These are phyloP conservation scores for Chelonia mydas DNA, from an alignment of 2,797 vertebrate species.

Conservation along the genomic window DNA sequence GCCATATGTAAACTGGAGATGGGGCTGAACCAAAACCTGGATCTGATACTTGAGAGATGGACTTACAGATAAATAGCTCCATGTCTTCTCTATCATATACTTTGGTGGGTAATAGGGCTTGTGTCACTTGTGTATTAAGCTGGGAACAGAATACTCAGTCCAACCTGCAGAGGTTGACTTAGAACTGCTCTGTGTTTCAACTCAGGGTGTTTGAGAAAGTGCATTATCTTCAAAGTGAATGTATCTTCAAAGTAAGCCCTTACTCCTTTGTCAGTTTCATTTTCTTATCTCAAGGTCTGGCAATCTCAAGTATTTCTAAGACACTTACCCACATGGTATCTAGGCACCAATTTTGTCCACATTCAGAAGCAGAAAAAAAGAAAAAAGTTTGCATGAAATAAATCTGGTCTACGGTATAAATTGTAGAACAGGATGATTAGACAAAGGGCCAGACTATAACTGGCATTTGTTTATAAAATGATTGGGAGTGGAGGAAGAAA, in stretches of 20 bases:
- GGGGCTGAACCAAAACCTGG: background rate
- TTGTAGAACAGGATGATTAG: background rate
- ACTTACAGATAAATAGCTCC: background rate
- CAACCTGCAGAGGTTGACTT: background rate
- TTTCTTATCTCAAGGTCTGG: background rate
- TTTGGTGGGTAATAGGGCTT: too few species aligned
- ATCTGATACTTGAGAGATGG: background rate
- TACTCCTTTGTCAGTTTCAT: background rate
- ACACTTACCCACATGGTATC: background rate
- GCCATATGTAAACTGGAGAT: background rate
- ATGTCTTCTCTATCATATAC: background rate
- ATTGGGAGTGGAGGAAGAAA: slow-evolving; percentile 11
- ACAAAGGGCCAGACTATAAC: background rate
- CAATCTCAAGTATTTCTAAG: background rate
- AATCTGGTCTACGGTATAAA: background rate
- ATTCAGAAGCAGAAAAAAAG: background rate
- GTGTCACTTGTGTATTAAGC: background rate
- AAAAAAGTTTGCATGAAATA: background rate
- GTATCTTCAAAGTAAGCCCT: background rate
- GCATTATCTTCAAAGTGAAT: background rate
- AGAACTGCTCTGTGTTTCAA: background rate
- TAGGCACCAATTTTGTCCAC: background rate
- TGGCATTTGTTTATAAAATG: background rate
- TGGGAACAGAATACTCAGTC: background rate
- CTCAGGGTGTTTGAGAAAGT: background rate